A percentile compares a stretch with the other conserved stretches of the same genome.
These are phyloP conservation scores for Zosterops japonicus DNA, from an alignment of 2,113 vertebrate species.

Conservation along the genomic window DNA sequence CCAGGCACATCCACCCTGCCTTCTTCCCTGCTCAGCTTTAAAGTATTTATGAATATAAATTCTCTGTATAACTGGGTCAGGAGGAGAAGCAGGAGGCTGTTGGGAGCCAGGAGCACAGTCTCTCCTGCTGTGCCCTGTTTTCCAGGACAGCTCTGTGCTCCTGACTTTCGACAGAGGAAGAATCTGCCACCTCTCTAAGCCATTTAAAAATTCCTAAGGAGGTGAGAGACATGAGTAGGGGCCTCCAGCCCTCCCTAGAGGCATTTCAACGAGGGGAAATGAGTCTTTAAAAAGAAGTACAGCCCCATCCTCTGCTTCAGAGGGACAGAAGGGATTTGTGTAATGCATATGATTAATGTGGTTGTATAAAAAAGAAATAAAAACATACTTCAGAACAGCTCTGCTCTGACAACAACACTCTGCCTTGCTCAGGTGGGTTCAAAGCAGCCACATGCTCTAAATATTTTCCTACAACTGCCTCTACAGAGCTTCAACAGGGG, in stretches of 20 bases:
- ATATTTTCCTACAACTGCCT: neutral
- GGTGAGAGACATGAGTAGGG: neutral
- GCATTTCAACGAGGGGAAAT: neutral
- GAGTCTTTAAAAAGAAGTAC: neutral
- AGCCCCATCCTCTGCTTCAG: neutral
- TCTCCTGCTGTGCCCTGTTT: neutral
- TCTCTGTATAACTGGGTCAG: slow-evolving; percentile 45
- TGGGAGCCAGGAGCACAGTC: neutral
- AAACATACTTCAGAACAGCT: neutral
- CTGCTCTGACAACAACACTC: neutral
- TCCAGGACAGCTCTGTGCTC: neutral
- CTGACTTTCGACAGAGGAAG: neutral
- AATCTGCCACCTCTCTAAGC: neutral
- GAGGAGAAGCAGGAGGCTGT: slow-evolving; percentile 25
- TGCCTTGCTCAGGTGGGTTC: neutral
- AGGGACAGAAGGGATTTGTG: neutral
- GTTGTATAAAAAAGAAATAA: neutral
- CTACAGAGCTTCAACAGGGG: neutral
- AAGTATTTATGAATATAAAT: slow-evolving; percentile 62
- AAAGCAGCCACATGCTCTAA: neutral
- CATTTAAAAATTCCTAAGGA: slow-evolving; percentile 27
- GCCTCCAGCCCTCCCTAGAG: neutral
- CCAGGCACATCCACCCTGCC: neutral
- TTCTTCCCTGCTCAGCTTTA: slow-evolving; percentile 18
- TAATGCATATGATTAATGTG: neutral